Conservation (phyloP, 2,888 invertebrate genomes). For the Dryadula phaetusa region DNA sequence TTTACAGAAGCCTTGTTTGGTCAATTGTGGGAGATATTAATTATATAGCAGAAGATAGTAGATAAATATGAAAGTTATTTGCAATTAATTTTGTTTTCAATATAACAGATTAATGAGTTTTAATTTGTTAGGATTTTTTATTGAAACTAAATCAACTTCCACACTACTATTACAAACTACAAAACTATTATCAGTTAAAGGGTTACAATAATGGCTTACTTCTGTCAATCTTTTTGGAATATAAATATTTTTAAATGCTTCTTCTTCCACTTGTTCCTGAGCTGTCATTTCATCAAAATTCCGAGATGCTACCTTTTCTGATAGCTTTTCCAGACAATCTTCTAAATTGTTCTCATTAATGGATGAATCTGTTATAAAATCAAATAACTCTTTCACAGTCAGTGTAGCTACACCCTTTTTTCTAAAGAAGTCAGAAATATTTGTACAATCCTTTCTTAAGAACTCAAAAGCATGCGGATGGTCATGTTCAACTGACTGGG, state of each 20-base stretch:
- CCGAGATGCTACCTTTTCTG: conserved; percentile 87
- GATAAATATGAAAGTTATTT: too few relatives aligned
- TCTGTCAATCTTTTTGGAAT: conserved; percentile 97
- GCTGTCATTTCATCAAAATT: conserved; percentile 87
- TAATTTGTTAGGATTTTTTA: too few relatives aligned
- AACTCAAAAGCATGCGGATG: conserved; percentile 98
- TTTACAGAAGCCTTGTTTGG: background rate
- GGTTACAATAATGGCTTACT: conserved; percentile 83
- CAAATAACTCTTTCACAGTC: conserved; percentile 95
- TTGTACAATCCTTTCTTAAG: conserved; percentile 96
- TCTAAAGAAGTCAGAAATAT: conserved; percentile 95
- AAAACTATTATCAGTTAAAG: too few relatives aligned
- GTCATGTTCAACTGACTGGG: conserved; percentile 99
- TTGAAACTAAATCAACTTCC: too few relatives aligned
- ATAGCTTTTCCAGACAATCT: conserved; percentile 89
- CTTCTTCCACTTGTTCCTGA: conserved; percentile 92
- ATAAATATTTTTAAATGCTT: conserved; percentile 96
- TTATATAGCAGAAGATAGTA: too few relatives aligned
- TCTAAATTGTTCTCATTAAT: conserved; percentile 93
- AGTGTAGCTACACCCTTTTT: conserved; percentile 96
- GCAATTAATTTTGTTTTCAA: too few relatives aligned
- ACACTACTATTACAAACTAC: too few relatives aligned
- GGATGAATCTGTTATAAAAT: conserved; percentile 96
- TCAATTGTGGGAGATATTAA: too few relatives aligned
- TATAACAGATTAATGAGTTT: conserved; percentile 5